Percentiles rank a stretch among this genome's conserved stretches.
phyloP scores from a whole-genome alignment of 2,888 invertebrate species.

The Hirtodrosophila alboralis region DNA sequence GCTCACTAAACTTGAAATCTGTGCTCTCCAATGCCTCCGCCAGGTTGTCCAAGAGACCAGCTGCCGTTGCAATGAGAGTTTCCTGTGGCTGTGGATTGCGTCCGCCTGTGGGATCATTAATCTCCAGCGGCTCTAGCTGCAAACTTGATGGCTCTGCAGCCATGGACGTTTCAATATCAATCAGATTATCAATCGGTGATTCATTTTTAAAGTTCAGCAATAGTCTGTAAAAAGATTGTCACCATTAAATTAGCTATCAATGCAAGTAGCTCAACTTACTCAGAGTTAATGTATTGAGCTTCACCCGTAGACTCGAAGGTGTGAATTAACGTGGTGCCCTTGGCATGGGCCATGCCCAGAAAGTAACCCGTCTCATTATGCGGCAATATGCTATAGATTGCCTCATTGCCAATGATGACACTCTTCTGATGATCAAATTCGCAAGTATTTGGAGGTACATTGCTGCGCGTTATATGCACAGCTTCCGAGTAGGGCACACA shows the following conservation, averaged over 20 bases:
- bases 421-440: slow-evolving; percentile 84
- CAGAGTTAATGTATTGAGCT: slow-evolving; percentile 83
- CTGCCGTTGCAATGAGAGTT: slow-evolving; percentile 77
- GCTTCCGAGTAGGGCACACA: slow-evolving; percentile 83
- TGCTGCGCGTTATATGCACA: slow-evolving; percentile 83
- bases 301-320: slow-evolving; percentile 84
- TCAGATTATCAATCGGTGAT: slow-evolving; percentile 82
- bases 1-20: slow-evolving; percentile 83
- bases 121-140: slow-evolving; percentile 77
- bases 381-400: slow-evolving; percentile 81
- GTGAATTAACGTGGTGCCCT: slow-evolving; percentile 83
- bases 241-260: not conserved
- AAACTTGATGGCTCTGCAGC: slow-evolving; percentile 75
- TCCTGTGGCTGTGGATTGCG: slow-evolving; percentile 83
- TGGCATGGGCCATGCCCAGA: slow-evolving; percentile 82
- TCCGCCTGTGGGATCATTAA: slow-evolving; percentile 83
- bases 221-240: slow-evolving; percentile 56
- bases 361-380: slow-evolving; percentile 83
- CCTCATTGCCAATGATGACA: slow-evolving; percentile 84
- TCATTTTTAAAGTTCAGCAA: slow-evolving; percentile 81
- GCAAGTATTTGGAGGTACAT: slow-evolving; percentile 83
- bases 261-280: slow-evolving; percentile 64
- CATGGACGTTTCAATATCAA: slow-evolving; percentile 84
- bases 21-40: slow-evolving; percentile 83
- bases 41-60: slow-evolving; percentile 79